A percentile compares a stretch with the other conserved stretches of the same genome.
Evolutionary conservation across 2,113 vertebrate genomes (phyloP).

Genomic region (Zosterops pallidus): DNA sequence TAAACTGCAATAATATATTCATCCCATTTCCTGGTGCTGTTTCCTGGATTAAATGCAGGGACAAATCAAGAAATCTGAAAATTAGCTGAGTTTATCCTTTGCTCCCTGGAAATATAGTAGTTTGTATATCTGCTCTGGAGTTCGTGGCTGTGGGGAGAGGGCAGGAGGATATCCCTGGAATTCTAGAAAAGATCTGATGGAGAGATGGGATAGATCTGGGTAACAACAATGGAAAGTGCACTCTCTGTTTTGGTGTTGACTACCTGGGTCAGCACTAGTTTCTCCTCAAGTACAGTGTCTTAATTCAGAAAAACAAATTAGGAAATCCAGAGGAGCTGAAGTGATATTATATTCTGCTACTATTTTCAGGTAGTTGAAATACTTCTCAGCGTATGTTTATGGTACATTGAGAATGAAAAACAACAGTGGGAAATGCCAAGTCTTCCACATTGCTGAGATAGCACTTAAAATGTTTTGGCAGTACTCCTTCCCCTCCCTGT

Average conservation of each 20-base stretch:
- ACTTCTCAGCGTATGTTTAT: background rate
- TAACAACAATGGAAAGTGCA: background rate
- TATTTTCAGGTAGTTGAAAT: background rate
- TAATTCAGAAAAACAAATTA: background rate
- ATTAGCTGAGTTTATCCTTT: background rate
- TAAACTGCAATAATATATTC: background rate
- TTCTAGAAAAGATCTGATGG: background rate
- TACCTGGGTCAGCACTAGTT: background rate
- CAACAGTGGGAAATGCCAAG: background rate
- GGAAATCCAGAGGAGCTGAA: background rate
- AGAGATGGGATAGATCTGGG: background rate
- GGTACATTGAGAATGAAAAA: background rate
- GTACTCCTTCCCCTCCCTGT: background rate
- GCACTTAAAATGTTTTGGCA: constrained; percentile 9
- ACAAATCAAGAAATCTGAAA: background rate
- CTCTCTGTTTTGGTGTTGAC: background rate
- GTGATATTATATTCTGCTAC: background rate
- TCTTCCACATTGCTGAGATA: background rate
- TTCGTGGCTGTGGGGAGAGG: background rate
- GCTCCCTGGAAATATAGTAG: background rate
- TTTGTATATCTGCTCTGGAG: background rate
- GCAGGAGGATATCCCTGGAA: background rate
- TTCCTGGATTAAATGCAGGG: background rate
- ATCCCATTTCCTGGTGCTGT: background rate
- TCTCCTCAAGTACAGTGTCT: background rate